A percentile compares a stretch with the other conserved stretches of the same genome.
Conservation (phyloP, 2,888 invertebrate species). For the Hylaea fasciaria region DNA sequence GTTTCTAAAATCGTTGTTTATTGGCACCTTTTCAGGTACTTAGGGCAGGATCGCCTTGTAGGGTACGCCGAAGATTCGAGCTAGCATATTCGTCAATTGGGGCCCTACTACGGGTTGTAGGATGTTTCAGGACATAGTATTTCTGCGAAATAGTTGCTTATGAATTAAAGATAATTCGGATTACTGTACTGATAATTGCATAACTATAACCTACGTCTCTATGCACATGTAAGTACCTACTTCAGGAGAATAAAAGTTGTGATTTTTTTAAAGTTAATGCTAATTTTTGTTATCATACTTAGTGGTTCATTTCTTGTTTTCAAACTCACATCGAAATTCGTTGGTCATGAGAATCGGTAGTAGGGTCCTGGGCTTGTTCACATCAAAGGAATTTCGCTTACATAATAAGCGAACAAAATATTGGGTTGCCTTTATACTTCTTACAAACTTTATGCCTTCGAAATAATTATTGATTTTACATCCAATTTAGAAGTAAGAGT, state of each 20-base stretch:
- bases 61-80: slow-evolving; percentile 64
- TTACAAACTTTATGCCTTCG: slow-evolving; percentile 3
- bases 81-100: slow-evolving; percentile 66
- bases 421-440: slow-evolving; percentile 21
- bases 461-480: neutral
- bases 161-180: too few relatives aligned
- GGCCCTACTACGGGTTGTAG: slow-evolving; percentile 52
- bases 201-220: too few relatives aligned
- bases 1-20: slow-evolving; percentile 57
- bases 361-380: slow-evolving; percentile 43
- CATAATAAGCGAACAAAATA: slow-evolving; percentile 48
- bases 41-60: slow-evolving; percentile 71
- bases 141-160: too few relatives aligned
- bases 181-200: too few relatives aligned
- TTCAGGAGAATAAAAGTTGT: too few relatives aligned
- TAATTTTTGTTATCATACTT: too few relatives aligned
- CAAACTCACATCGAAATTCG: neutral
- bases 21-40: slow-evolving; percentile 82
- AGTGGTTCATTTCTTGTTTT: too few relatives aligned
- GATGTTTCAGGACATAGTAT: too few relatives aligned
- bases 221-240: too few relatives aligned
- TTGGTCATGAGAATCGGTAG: slow-evolving; percentile 13
- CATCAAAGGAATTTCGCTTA: slow-evolving; percentile 44
- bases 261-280: too few relatives aligned
- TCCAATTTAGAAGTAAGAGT: too few relatives aligned